Evolutionary conservation across 2,888 invertebrate genomes (phyloP).

Genomic region (Archips xylosteana): DNA sequence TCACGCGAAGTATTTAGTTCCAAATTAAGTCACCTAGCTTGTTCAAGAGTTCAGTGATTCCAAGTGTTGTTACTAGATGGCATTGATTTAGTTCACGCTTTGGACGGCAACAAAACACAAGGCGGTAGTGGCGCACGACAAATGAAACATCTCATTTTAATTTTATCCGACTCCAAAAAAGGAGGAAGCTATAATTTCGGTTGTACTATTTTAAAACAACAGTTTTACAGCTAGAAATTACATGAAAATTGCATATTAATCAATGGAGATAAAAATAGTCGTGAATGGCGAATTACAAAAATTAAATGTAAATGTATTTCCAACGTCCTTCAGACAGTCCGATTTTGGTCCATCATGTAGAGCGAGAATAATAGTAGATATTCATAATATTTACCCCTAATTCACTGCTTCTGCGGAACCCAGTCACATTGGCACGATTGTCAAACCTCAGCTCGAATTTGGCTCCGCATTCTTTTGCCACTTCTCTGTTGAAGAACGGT

Average conservation of each 20-base stretch:
- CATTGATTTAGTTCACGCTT: neutral
- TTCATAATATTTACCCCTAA: conserved; percentile 2
- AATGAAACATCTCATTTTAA: too few species aligned
- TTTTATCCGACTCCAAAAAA: too few species aligned
- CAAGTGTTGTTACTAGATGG: neutral
- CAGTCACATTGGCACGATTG: conserved; percentile 53
- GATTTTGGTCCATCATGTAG: too few species aligned
- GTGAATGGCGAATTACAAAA: too few species aligned
- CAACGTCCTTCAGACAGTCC: too few species aligned
- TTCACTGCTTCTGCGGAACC: conserved; percentile 20
- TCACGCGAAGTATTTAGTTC: neutral
- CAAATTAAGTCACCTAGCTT: neutral
- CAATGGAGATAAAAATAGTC: too few species aligned
- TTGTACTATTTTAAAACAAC: too few species aligned
- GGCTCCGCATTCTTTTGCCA: conserved; percentile 63
- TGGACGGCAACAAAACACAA: neutral
- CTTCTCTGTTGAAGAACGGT: conserved; percentile 64
- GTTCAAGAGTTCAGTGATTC: neutral
- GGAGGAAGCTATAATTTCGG: too few species aligned
- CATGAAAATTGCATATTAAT: too few species aligned
- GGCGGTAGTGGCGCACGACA: neutral
- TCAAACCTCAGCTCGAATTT: conserved; percentile 46
- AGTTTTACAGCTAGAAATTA: too few species aligned
- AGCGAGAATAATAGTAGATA: too few species aligned
- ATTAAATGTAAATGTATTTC: too few species aligned